Percentiles rank a stretch among this genome's conserved stretches.
These are phyloP conservation scores for Apteryx owenii DNA, from an alignment of 2,113 vertebrate genomes.

Conservation along the genomic window DNA sequence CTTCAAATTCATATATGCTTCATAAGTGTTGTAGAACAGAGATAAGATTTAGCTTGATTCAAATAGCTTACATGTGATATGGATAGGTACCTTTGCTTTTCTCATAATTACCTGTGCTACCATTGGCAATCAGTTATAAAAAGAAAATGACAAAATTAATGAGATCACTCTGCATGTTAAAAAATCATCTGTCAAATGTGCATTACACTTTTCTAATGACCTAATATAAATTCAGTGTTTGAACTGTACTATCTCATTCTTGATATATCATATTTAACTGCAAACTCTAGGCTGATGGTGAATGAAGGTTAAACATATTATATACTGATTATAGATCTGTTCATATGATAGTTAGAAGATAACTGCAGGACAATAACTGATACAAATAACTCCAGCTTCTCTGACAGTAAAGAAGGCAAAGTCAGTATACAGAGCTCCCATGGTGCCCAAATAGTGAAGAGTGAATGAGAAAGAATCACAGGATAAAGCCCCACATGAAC, in stretches of 20 bases:
- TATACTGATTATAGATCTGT: not conserved
- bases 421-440: not conserved
- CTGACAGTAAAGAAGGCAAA: not conserved
- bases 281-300: not conserved
- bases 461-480: not conserved
- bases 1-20: not conserved
- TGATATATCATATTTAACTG: not conserved
- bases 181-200: not conserved
- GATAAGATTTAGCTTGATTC: not conserved
- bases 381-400: not conserved
- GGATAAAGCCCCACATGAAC: not conserved
- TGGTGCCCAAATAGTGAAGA: not conserved
- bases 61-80: not conserved
- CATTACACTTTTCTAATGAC: not conserved
- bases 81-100: not conserved
- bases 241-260: not conserved
- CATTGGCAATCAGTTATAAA: not conserved
- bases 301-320: not conserved
- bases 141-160: slow-evolving; percentile 21
- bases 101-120: not conserved
- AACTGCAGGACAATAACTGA: not conserved
- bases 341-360: not conserved
- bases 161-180: not conserved
- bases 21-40: not conserved
- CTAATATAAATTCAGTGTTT: not conserved